These are phyloP conservation scores for Mobula birostris DNA, from an alignment of 2,113 vertebrate genomes.

Conservation along the genomic window DNA sequence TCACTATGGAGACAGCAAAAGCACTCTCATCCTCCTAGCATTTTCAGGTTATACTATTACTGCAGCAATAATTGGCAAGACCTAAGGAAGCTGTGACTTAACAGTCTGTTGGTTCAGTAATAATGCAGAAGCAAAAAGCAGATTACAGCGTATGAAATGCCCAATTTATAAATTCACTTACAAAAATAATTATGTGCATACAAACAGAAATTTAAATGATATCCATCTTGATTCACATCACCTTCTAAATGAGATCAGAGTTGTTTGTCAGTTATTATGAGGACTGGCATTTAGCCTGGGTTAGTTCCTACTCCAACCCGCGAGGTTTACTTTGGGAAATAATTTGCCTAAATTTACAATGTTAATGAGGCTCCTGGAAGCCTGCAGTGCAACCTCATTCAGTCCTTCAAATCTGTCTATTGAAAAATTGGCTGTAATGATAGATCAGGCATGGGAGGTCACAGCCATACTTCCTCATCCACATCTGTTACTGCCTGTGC, in stretches of 20 bases:
- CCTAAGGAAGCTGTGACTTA: background rate
- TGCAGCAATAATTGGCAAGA: slow-evolving; percentile 5
- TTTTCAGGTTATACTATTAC: background rate
- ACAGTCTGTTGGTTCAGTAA: background rate
- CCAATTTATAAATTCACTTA: background rate
- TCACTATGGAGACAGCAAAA: background rate
- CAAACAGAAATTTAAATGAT: background rate
- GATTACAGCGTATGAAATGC: background rate
- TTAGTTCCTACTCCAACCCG: background rate
- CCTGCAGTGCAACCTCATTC: background rate
- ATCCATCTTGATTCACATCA: background rate
- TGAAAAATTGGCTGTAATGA: background rate
- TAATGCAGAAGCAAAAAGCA: background rate
- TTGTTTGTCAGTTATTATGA: background rate
- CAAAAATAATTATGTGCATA: background rate
- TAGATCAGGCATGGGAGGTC: background rate
- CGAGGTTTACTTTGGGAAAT: background rate
- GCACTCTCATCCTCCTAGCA: background rate
- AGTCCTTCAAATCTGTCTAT: background rate
- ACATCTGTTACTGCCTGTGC: background rate
- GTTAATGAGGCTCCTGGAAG: background rate
- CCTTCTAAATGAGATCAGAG: background rate
- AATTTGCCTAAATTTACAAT: background rate
- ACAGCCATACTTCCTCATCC: background rate
- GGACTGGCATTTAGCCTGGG: background rate